Conservation (phyloP, 2,113 vertebrate genomes). For the Daphoenositta chrysoptera region DNA sequence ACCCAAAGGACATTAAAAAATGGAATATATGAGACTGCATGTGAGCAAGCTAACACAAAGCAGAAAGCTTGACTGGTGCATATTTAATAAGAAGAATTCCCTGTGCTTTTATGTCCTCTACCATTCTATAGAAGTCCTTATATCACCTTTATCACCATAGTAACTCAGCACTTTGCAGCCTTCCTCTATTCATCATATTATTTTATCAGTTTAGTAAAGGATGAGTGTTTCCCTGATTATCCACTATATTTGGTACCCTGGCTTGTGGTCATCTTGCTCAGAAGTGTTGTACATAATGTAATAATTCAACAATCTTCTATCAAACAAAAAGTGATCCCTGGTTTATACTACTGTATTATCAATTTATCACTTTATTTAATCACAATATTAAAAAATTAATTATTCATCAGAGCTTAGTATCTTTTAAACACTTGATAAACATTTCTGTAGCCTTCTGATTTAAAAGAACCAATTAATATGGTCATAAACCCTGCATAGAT, state of each 20-base stretch:
- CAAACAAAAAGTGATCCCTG: not conserved
- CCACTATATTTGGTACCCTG: not conserved
- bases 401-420: not conserved
- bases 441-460: not conserved
- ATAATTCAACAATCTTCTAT: not conserved
- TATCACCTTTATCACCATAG: conserved; percentile 55
- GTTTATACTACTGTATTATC: not conserved
- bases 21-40: conserved; percentile 43
- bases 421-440: not conserved
- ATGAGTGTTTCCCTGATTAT: not conserved
- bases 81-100: conserved; percentile 57
- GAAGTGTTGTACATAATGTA: not conserved
- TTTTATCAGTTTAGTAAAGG: not conserved
- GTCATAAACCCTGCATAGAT: not conserved
- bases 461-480: not conserved
- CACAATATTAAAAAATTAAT: not conserved
- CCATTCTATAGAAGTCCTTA: conserved; percentile 60
- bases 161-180: conserved; percentile 9
- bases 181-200: not conserved
- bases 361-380: not conserved
- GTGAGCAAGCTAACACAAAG: conserved; percentile 37
- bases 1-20: conserved; percentile 61
- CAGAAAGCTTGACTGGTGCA: conserved; percentile 17
- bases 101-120: not conserved
- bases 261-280: not conserved